These are phyloP conservation scores for Trigoniulus corallinus DNA, from an alignment of 1,140 invertebrate genomes.

Conservation along the genomic window DNA sequence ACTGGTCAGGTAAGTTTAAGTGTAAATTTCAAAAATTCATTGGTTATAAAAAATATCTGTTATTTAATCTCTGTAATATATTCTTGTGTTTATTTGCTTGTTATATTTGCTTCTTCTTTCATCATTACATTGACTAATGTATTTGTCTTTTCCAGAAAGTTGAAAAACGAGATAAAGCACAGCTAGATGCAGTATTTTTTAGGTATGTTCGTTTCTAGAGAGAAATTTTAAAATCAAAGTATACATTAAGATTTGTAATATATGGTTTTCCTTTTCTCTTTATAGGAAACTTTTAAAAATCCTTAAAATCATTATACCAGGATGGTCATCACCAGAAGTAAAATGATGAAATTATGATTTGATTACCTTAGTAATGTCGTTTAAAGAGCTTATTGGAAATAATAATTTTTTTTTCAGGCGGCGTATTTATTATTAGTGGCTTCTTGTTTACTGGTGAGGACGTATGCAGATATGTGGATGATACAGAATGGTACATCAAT, in stretches of 20 bases:
- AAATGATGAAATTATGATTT: not conserved
- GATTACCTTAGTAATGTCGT: not conserved
- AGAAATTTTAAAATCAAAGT: not conserved
- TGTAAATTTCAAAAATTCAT: no score
- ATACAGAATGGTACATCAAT: conserved; percentile 84
- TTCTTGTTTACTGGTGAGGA: conserved; percentile 59
- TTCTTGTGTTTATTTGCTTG: no score
- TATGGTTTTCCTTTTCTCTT: not conserved
- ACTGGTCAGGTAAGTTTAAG: not conserved
- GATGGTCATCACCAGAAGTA: not conserved
- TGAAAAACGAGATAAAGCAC: not conserved
- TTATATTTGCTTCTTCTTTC: no score
- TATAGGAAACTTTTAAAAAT: conserved; percentile 1
- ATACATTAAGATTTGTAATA: not conserved
- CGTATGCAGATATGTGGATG: conserved; percentile 92
- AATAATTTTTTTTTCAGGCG: conserved; percentile 29
- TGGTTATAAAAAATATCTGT: no score
- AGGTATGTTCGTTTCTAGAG: not conserved
- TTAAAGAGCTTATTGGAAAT: conserved; percentile 1
- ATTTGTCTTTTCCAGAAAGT: no score
- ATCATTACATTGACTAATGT: no score
- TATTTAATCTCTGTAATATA: no score
- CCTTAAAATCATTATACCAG: conserved; percentile 4
- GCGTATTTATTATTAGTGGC: conserved; percentile 70
- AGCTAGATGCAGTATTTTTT: not conserved